Evolutionary conservation across 30 jellyfish, hydroid and myxozoan species (phyloP).

Genomic region (Aurelia coerulea): DNA sequence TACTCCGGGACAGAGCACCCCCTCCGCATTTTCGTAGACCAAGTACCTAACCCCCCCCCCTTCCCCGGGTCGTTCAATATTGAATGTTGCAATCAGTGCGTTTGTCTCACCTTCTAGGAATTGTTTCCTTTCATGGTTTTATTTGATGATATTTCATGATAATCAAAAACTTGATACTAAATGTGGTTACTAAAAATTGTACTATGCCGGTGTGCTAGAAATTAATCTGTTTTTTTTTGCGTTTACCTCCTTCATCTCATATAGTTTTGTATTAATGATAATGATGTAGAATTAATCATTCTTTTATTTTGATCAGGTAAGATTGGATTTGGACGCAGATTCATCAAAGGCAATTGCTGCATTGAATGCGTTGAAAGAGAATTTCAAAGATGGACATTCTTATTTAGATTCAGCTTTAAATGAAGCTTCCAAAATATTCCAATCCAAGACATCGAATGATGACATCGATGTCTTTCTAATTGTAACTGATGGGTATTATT

Average conservation of each 20-base stretch:
- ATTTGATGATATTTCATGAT: too few species aligned
- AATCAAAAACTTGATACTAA: too few species aligned
- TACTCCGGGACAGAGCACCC: too few species aligned
- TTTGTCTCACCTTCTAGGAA: too few species aligned
- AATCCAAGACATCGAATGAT: neutral
- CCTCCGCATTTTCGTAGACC: too few species aligned
- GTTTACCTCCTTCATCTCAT: too few species aligned
- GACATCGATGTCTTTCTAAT: slow-evolving; percentile 17
- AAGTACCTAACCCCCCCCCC: too few species aligned
- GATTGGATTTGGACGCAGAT: slow-evolving; percentile 7
- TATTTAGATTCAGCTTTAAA: slow-evolving; percentile 39
- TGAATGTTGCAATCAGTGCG: too few species aligned
- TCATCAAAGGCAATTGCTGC: slow-evolving; percentile 15
- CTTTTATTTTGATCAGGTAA: neutral
- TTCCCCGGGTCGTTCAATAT: too few species aligned
- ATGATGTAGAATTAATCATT: neutral
- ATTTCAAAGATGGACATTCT: slow-evolving; percentile 51
- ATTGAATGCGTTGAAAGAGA: slow-evolving; percentile 8
- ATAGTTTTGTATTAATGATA: too few species aligned
- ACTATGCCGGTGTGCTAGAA: neutral
- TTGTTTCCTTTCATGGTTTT: too few species aligned
- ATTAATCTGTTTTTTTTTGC: neutral
- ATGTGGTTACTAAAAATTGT: too few species aligned
- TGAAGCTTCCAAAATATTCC: slow-evolving; percentile 22
- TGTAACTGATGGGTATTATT: slow-evolving; percentile 54